Conservation (phyloP, 2,113 vertebrate genomes). For the Colius striatus region DNA sequence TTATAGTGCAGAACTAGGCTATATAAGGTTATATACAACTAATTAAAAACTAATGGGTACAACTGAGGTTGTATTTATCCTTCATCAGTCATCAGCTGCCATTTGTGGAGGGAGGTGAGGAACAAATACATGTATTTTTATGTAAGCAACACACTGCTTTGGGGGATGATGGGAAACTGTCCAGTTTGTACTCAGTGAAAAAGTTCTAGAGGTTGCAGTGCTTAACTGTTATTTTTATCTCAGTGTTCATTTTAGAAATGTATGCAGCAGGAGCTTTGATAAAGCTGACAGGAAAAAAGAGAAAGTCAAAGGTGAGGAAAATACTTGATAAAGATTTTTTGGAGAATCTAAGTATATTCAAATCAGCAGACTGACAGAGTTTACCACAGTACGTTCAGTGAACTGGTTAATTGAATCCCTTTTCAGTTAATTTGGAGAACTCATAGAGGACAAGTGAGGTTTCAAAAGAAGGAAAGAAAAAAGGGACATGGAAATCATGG, state of each 20-base stretch:
- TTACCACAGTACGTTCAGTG: constrained; percentile 22
- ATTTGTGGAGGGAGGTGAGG: background rate
- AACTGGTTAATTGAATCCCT: constrained; percentile 48
- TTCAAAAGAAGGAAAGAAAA: constrained; percentile 26
- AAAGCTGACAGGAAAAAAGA: background rate
- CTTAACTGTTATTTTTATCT: background rate
- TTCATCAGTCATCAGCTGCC: background rate
- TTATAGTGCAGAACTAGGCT: background rate
- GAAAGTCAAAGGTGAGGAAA: constrained; percentile 7
- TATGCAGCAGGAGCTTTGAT: background rate
- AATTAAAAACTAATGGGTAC: background rate
- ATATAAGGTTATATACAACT: background rate
- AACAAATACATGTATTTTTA: background rate
- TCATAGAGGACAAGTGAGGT: constrained; percentile 18
- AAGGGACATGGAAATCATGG: background rate
- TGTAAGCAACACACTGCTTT: background rate
- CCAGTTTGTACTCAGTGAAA: background rate
- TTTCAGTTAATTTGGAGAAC: constrained; percentile 39
- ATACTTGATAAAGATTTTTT: constrained; percentile 26
- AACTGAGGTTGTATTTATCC: background rate
- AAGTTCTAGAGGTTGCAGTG: background rate
- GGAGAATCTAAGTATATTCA: constrained; percentile 30
- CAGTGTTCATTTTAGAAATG: background rate
- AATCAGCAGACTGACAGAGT: constrained; percentile 29
- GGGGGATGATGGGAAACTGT: background rate